Conservation (phyloP, 2,888 invertebrate species). For the Ethmia dodecea region DNA sequence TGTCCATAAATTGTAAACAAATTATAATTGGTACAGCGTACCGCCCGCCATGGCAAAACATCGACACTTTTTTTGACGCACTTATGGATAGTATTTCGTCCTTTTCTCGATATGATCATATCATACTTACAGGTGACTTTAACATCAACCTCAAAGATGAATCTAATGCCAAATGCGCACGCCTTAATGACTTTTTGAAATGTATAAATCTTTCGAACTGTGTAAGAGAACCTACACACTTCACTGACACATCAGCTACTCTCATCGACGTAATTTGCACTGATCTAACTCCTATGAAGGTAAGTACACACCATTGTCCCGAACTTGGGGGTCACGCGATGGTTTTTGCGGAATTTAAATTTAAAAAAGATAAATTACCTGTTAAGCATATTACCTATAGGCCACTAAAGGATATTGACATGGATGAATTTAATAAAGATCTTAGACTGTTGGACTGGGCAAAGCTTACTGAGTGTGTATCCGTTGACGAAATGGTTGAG, state of each 20-base stretch:
- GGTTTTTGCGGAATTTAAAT: conserved; percentile 1
- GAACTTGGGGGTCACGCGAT: conserved; percentile 14
- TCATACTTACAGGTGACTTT: conserved; percentile 12
- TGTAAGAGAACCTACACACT: conserved; percentile 15
- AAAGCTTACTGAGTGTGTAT: background rate
- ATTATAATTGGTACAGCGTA: conserved; percentile 19
- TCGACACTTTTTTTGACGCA: conserved; percentile 14
- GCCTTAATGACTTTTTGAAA: conserved; percentile 3
- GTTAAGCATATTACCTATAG: conserved; percentile 3
- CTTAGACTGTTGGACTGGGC: conserved; percentile 8
- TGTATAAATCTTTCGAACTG: conserved; percentile 1
- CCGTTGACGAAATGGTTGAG: conserved; percentile 9
- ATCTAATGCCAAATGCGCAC: conserved; percentile 3
- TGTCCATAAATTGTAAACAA: background rate
- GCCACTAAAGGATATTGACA: conserved; percentile 10
- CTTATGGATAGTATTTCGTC: conserved; percentile 8
- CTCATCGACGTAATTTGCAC: conserved; percentile 17
- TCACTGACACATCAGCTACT: conserved; percentile 13
- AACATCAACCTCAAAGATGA: conserved; percentile 9
- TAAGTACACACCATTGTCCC: conserved; percentile 8
- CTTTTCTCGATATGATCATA: conserved; percentile 4
- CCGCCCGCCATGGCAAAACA: conserved; percentile 16
- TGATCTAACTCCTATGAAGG: conserved; percentile 5
- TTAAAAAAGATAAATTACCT: conserved; percentile 7
- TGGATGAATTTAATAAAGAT: conserved; percentile 2